Evolutionary conservation across 2,888 invertebrate genomes (phyloP).

Genomic region (Pedicia rivosa): DNA sequence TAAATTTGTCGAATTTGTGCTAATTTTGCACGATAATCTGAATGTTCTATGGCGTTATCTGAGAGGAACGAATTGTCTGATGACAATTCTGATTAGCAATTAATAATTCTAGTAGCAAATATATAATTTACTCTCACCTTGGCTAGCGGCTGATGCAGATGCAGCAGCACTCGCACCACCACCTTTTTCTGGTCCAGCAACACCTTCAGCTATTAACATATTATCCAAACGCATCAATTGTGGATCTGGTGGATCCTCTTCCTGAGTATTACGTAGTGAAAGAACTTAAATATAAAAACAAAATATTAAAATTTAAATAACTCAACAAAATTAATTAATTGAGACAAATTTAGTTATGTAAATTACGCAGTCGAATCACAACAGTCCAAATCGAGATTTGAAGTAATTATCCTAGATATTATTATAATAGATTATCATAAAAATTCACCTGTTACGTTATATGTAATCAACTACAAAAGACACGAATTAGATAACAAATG

Average conservation of each 20-base stretch:
- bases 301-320: neutral
- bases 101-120: neutral
- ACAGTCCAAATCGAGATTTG: no score
- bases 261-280: slow-evolving; percentile 90
- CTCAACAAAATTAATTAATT: neutral
- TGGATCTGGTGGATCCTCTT: slow-evolving; percentile 96
- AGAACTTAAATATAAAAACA: slow-evolving; percentile 43
- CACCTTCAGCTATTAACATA: slow-evolving; percentile 97
- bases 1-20: slow-evolving; percentile 98
- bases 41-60: slow-evolving; percentile 96
- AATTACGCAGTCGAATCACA: no score
- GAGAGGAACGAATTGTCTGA: slow-evolving; percentile 27
- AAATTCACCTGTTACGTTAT: no score
- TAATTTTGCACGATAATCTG: slow-evolving; percentile 96
- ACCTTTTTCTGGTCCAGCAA: slow-evolving; percentile 89
- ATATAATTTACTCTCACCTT: slow-evolving; percentile 30
- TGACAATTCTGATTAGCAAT: neutral
- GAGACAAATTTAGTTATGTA: no score
- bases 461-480: no score
- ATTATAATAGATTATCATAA: no score
- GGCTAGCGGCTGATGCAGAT: slow-evolving; percentile 75
- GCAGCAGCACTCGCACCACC: slow-evolving; percentile 78
- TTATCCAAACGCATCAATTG: slow-evolving; percentile 98
- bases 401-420: no score
- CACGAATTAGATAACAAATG: no score